phyloP scores from a whole-genome alignment of 92 coral and sea anemone species.

The Plumapathes pennacea region DNA sequence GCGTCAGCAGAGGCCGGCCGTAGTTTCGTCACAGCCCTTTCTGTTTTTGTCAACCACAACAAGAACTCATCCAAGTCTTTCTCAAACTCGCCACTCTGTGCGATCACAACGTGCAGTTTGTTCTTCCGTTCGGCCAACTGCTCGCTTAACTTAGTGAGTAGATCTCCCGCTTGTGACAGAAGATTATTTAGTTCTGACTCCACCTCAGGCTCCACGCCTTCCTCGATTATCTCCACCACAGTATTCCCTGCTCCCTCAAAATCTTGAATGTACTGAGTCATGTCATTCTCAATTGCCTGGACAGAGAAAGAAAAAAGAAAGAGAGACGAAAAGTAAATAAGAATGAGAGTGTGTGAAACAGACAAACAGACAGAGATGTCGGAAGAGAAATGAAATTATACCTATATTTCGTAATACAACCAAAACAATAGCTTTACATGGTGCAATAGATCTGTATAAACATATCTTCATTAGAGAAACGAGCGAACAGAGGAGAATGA shows the following conservation, averaged over 20 bases:
- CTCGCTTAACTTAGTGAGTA: conserved; percentile 55
- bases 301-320: too few relatives aligned
- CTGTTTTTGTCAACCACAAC: conserved; percentile 91
- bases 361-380: too few relatives aligned
- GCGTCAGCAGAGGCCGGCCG: conserved; percentile 85
- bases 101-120: conserved; percentile 58
- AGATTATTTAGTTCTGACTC: conserved; percentile 80
- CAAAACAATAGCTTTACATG: too few relatives aligned
- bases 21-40: conserved; percentile 69
- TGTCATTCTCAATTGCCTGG: conserved; percentile 60
- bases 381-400: too few relatives aligned
- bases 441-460: too few relatives aligned
- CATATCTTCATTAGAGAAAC: too few relatives aligned
- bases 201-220: conserved; percentile 69
- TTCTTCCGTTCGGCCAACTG: conserved; percentile 66
- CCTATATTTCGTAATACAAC: too few relatives aligned
- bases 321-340: too few relatives aligned
- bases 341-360: too few relatives aligned
- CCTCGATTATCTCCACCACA: conserved; percentile 61
- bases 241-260: conserved; percentile 61
- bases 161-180: conserved; percentile 62
- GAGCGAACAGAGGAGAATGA: too few relatives aligned
- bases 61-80: conserved; percentile 80
- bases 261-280: conserved; percentile 60
- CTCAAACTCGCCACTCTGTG: conserved; percentile 84